Evolutionary conservation across 2,888 invertebrate genomes (phyloP), one percentile per base, ranked within the genome.

Genomic region (Ectemnius cavifrons): DNA sequence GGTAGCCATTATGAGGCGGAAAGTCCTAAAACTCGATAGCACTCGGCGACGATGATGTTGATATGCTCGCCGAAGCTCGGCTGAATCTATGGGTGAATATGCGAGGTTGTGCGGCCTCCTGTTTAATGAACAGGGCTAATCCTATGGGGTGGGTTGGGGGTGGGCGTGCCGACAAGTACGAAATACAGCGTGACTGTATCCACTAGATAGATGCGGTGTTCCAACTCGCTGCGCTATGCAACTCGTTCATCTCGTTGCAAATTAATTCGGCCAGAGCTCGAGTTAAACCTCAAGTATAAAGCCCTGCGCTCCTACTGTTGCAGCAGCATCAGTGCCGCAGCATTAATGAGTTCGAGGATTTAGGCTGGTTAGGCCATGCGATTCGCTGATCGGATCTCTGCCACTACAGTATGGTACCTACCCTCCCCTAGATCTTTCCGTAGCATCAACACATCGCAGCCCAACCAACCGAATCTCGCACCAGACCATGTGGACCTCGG

Each of bases 221-320:
- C 8, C 37, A 37, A 37, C 37, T 37, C 8, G 37, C 37, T 11
- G 37, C 37, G 37, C 37, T 37, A 37, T 11, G 46, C 62, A 78
- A 84, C 85, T 86, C 84, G 87, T 86, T 88, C 86, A 87, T 87
- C 37, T 37, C 87, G 87, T 84, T 87, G 87, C 87, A 86, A 89
- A 90, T 90, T 90, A 90, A 89, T 89, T 88, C 86, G 84, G 85
- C 84, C 83, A 82, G 82, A 6, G 11, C 78, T 79, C 82, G 88
- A 87, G 88, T 89, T 88, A 89, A 89, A 89, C 84, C 86, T 90
- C 86, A 87, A 88, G 89, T 88, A 88, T 87, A 87, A 87, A 88
- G 87, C 89, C 83, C 56, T 58, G 59, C 60, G 71, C 71, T 75
- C 67, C 68, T 71, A 74, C 70, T 73, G 60, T 61, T 64, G 75